Base-by-base conservation (phyloP, 2,888 invertebrate genomes). In the Tetheella fluctuosa region DNA sequence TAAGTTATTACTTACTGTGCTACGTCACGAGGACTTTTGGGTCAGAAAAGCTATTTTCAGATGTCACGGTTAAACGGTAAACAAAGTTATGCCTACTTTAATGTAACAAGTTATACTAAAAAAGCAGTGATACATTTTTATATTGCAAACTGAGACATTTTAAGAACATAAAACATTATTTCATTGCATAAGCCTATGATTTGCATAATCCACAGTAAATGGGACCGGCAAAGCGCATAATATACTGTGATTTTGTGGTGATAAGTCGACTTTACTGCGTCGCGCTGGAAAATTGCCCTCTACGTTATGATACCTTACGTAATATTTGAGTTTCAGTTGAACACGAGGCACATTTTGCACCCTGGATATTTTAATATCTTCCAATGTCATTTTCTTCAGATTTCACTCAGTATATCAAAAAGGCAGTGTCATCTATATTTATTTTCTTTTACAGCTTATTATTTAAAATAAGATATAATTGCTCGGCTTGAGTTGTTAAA, bases 151-250 rank as follows among this genome's bases (percentile, higher is more conserved):
- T 42, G 17, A 42, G 1, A 12, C 17, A 42, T 12, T 42, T 42
- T n/a, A 20, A 48, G n/a, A 10, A 54, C 54, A 30, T 54, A 30
- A 54, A 17, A 54, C 17, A 54, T n/a, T 54, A 28, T 30, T 30
- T 67, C 62, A 63, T 64, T 59, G 61, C 61, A 67, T 65, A 66
- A 59, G 53, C 64, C 57, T 57, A 60, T 71, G 37, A 74, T 77
- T 73, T 73, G 68, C 77, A 76, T 77, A 75, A 79, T 71, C 70
- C 65, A 54, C 60, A 64, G 68, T 69, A 77, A 79, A 80, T 73
- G 73, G 68, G 63, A 64, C 68, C 55, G 64, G 69, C 68, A 68
- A 69, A 69, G 65, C 71, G 66, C 66, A 73, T 75, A 69, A 73
- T 71, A 65, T 71, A 71, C 64, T 61, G 64, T 64, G 65, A 77